A percentile compares a stretch with the other conserved stretches of the same genome.
Evolutionary conservation across 2,113 vertebrate species (phyloP).

Genomic region (Castor canadensis): DNA sequence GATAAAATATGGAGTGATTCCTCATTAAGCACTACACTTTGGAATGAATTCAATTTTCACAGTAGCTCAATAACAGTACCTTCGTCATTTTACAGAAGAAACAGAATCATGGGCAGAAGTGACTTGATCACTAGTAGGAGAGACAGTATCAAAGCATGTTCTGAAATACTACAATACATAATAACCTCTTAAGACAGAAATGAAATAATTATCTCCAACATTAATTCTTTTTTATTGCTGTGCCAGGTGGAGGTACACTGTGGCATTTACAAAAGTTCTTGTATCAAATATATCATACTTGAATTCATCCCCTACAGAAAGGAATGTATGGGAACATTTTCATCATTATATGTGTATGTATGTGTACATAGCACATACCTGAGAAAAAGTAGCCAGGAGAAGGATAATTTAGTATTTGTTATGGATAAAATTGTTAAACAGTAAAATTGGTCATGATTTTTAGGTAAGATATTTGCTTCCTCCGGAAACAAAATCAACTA

Average conservation of each 20-base stretch:
- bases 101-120: neutral
- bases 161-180: neutral
- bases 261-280: too few relatives aligned
- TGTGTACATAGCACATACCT: too few relatives aligned
- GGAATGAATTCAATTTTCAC: neutral
- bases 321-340: neutral
- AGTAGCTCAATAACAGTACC: neutral
- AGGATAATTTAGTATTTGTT: neutral
- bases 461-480: neutral
- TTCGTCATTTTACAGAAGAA: neutral
- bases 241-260: too few relatives aligned
- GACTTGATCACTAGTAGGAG: neutral
- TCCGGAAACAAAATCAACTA: neutral
- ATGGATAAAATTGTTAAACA: neutral
- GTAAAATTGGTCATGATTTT: neutral
- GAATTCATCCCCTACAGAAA: too few relatives aligned
- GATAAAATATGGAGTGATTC: neutral
- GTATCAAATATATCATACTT: too few relatives aligned
- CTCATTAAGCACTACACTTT: neutral
- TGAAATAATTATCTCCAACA: neutral
- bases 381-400: neutral
- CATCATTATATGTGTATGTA: neutral
- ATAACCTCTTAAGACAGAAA: neutral
- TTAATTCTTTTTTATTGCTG: too few relatives aligned
- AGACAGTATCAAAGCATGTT: neutral